These are phyloP conservation scores for Plumapathes pennacea DNA, from an alignment of 92 coral and sea anemone species.

Conservation along the genomic window DNA sequence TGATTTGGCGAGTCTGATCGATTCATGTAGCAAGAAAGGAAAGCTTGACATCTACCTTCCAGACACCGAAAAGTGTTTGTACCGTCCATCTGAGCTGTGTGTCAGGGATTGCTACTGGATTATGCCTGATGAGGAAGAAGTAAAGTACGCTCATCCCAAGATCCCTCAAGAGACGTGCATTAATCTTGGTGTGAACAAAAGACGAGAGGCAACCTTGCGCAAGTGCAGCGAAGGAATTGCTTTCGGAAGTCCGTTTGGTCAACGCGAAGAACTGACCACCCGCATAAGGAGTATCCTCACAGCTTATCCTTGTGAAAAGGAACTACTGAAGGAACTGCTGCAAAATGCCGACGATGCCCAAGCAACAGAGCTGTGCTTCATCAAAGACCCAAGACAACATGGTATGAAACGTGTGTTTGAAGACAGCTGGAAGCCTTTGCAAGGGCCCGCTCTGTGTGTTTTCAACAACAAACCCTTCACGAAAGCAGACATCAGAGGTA, in stretches of 20 bases:
- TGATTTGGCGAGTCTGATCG: conserved; percentile 11
- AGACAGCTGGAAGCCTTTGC: conserved; percentile 71
- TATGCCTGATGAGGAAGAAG: conserved; percentile 54
- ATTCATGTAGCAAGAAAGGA: neutral
- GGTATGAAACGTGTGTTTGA: conserved; percentile 47
- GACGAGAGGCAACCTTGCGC: conserved; percentile 56
- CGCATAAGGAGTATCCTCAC: conserved; percentile 45
- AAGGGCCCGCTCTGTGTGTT: conserved; percentile 88
- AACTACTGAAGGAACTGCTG: conserved; percentile 72
- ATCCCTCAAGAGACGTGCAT: conserved; percentile 20
- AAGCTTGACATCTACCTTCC: conserved; percentile 35
- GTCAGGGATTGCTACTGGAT: conserved; percentile 72
- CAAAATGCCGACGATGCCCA: conserved; percentile 84
- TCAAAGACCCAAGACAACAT: conserved; percentile 69
- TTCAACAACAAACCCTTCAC: conserved; percentile 80
- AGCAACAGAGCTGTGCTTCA: conserved; percentile 68
- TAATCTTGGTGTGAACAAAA: conserved; percentile 62
- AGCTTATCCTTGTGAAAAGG: conserved; percentile 59
- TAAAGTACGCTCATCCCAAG: conserved; percentile 25
- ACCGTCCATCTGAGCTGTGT: conserved; percentile 37
- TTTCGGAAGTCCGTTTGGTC: conserved; percentile 81
- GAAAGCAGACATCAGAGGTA: conserved; percentile 63
- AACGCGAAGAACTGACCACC: conserved; percentile 63
- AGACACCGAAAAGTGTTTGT: conserved; percentile 44
- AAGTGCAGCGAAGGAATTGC: conserved; percentile 28